Base-by-base conservation (phyloP, 1,140 invertebrate genomes). In the Triops cancriformis region DNA sequence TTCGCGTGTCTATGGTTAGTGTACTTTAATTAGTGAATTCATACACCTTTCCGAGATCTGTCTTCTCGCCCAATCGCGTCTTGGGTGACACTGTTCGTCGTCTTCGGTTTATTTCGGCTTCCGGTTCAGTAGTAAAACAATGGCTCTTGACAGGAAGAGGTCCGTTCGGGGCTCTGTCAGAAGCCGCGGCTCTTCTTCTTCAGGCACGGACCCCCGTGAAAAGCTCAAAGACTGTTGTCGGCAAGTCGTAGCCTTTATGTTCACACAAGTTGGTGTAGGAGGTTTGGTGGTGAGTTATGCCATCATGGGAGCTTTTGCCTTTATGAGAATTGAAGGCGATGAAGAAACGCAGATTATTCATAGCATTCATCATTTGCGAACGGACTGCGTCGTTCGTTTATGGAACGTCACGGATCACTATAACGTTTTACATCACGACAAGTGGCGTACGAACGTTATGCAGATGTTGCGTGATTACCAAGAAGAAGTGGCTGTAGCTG, bases 211-310 rank as follows among this genome's bases (percentile, higher is more conserved):
- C 82, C 90, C 91, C 0, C 85, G 89, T 5, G 90, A 92, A 81
- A 90, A 89, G 82, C 86, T 92, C 26, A 94, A 93, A 82, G 90
- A 93, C 80, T 95, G 92, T 82, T 92, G 92, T 80, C 86, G 93
- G 28, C 94, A 94, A 83, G 87, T 94, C 79, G 89, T 94, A 41
- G 92, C 93, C 0, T 95, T 95, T 81, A 95, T 95, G 94, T 95
- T 93, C 85, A 95, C 93, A 1, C 87, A 89, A 81, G 94, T 99
- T 73, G 97, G 97, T 73, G 93, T 99, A 6, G 96, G 96, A 72
- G 94, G 93, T 0, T 86, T 98, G 5, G 95, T 99, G 18, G 94
- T 98, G 0, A 91, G 94, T 72, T 99, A 99, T 83, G 94, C 97
- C 1, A 92, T 98, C 73, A 89, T 98, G 11, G 97, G 97, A 0